These are phyloP conservation scores for Paelopatides confundens DNA, from an alignment of 53 echinoderm and acorn worm species.

Conservation along the genomic window DNA sequence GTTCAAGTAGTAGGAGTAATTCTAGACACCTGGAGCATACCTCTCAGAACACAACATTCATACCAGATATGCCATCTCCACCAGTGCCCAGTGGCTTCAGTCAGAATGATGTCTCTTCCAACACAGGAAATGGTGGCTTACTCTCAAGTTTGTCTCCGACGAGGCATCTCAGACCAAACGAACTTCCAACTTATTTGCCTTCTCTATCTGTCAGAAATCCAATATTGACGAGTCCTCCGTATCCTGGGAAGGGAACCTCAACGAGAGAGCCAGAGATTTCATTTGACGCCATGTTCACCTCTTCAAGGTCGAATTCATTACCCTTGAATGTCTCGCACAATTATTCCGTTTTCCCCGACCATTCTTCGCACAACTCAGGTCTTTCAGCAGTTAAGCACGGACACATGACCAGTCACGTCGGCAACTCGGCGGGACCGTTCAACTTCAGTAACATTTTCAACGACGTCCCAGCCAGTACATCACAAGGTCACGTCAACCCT, in stretches of 20 bases:
- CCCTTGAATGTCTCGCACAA: conserved; percentile 80
- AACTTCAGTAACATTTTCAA: conserved; percentile 91
- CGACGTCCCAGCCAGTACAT: conserved; percentile 60
- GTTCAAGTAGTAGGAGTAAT: not conserved
- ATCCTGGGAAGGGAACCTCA: conserved; percentile 66
- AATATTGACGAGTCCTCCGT: conserved; percentile 84
- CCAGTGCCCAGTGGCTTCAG: conserved; percentile 55
- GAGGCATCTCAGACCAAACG: conserved; percentile 73
- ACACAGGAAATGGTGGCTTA: conserved; percentile 62
- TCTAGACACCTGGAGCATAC: not conserved
- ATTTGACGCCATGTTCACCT: conserved; percentile 86
- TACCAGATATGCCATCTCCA: conserved; percentile 82
- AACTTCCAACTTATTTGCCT: conserved; percentile 94
- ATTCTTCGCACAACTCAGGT: conserved; percentile 78
- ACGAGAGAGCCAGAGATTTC: conserved; percentile 84
- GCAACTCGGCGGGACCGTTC: conserved; percentile 65
- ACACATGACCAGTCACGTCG: conserved; percentile 36
- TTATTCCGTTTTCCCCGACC: conserved; percentile 87
- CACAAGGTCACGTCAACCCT: conserved; percentile 67
- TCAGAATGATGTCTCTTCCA: conserved; percentile 62
- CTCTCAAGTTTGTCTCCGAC: conserved; percentile 89
- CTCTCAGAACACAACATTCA: conserved; percentile 58
- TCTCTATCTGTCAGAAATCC: conserved; percentile 56
- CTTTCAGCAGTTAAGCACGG: conserved; percentile 79
- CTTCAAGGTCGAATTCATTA: conserved; percentile 66